Conservation (phyloP, 1,140 invertebrate species). For the Lineus longissimus region DNA sequence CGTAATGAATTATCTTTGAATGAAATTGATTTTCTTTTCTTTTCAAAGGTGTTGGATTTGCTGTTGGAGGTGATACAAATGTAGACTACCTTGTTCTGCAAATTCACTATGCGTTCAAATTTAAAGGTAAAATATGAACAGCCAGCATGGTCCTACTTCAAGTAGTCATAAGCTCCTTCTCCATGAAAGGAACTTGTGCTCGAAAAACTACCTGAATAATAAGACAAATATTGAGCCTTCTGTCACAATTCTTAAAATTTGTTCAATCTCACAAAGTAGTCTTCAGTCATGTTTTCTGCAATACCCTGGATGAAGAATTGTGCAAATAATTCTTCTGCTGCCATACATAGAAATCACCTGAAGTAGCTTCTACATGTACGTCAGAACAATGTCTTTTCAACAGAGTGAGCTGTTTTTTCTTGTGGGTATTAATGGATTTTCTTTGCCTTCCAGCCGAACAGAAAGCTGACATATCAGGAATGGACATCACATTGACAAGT, state of each 20-base stretch:
- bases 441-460: not conserved
- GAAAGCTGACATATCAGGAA: constrained; percentile 73
- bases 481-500: constrained; percentile 74
- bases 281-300: too few relatives aligned
- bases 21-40: constrained; percentile 13
- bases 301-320: too few relatives aligned
- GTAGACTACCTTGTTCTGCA: constrained; percentile 70
- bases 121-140: constrained; percentile 36
- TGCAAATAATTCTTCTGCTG: too few relatives aligned
- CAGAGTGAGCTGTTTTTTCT: constrained; percentile 3
- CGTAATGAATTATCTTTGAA: not conserved
- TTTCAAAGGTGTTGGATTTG: constrained; percentile 59
- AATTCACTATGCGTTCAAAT: constrained; percentile 79
- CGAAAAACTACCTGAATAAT: too few relatives aligned
- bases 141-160: constrained; percentile 20
- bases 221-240: too few relatives aligned
- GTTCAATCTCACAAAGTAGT: too few relatives aligned
- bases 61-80: constrained; percentile 55
- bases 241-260: too few relatives aligned
- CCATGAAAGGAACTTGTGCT: too few relatives aligned
- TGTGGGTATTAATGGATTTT: constrained; percentile 48
- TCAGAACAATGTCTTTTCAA: not conserved
- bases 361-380: too few relatives aligned
- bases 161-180: too few relatives aligned
- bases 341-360: constrained; percentile 14